Conservation (phyloP, 1,140 invertebrate species). For the Rhizoglyphus robini region DNA sequence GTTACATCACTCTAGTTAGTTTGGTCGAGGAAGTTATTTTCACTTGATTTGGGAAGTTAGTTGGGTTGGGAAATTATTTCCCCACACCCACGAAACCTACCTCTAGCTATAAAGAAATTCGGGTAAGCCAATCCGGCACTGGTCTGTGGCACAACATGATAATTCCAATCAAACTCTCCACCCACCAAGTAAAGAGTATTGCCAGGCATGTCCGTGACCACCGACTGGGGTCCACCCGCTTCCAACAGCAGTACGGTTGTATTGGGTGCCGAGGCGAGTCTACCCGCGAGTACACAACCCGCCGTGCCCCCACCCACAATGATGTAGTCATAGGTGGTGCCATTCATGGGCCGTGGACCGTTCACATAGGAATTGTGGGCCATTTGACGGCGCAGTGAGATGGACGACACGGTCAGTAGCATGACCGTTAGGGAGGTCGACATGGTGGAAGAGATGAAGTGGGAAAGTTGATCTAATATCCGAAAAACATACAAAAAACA, state of each 20-base stretch:
- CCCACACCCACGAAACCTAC: no score
- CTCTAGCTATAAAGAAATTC: slow-evolving; percentile 35
- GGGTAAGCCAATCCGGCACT: slow-evolving; percentile 59
- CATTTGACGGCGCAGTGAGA: slow-evolving; percentile 12
- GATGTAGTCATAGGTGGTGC: slow-evolving; percentile 21
- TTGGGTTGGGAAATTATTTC: no score
- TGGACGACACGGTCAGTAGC: background rate
- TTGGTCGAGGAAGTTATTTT: no score
- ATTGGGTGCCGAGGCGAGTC: slow-evolving; percentile 55
- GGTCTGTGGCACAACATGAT: slow-evolving; percentile 65
- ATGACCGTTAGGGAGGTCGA: background rate
- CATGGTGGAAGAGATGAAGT: no score
- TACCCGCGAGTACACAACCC: slow-evolving; percentile 78
- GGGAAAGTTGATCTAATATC: no score
- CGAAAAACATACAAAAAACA: no score
- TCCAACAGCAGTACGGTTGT: slow-evolving; percentile 60
- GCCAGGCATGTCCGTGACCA: slow-evolving; percentile 71
- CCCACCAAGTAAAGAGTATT: slow-evolving; percentile 71
- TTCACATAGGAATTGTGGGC: background rate
- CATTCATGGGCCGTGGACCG: background rate
- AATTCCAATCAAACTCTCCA: slow-evolving; percentile 67
- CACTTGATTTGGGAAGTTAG: no score
- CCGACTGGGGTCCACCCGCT: slow-evolving; percentile 77
- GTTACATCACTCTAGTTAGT: no score
- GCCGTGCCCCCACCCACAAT: slow-evolving; percentile 54